These are phyloP conservation scores for Pteronotus mesoamericanus DNA, from an alignment of 2,797 vertebrate species.

Conservation along the genomic window DNA sequence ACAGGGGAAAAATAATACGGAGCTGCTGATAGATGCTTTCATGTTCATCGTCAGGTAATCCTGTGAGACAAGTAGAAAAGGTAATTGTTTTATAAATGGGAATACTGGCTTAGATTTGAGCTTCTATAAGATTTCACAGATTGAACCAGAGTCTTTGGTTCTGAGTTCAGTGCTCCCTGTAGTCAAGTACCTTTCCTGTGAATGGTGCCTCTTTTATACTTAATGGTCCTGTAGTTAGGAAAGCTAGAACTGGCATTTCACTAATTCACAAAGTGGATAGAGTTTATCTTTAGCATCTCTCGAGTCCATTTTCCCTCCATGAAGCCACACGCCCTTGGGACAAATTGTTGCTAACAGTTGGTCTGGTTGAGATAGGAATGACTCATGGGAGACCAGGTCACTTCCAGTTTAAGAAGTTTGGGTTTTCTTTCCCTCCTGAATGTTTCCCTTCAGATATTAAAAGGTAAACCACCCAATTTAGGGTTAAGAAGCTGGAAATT, in stretches of 20 bases:
- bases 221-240: neutral
- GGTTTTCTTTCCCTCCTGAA: neutral
- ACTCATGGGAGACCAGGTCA: neutral
- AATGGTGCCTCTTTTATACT: neutral
- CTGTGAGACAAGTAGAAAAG: neutral
- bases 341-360: neutral
- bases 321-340: neutral
- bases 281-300: neutral
- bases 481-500: neutral
- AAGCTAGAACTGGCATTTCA: neutral
- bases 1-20: neutral
- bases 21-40: neutral
- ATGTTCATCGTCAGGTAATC: neutral
- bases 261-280: neutral
- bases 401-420: neutral
- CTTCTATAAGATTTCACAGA: neutral
- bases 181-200: neutral
- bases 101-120: neutral
- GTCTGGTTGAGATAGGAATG: neutral
- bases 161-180: neutral
- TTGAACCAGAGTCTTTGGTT: neutral
- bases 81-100: constrained; percentile 36
- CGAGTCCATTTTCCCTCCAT: neutral
- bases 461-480: neutral
- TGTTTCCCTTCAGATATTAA: constrained; percentile 18